Evolutionary conservation across 2,797 vertebrate genomes (phyloP).

Genomic region (Darevskia nairensis): DNA sequence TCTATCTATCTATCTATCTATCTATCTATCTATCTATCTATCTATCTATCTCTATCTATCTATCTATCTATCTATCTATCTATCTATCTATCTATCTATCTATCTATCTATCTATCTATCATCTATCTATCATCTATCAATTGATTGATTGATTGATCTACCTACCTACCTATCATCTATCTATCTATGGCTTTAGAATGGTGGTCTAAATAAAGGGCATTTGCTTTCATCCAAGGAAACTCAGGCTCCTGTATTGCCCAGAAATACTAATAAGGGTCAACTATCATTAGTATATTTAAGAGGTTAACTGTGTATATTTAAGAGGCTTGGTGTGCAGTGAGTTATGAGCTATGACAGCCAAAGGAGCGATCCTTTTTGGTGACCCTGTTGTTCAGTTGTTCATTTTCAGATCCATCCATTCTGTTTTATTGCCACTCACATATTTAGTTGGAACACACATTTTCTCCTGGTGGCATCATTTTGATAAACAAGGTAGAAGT

Average conservation of each 20-base stretch:
- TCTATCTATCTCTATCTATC: too few relatives aligned
- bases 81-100: too few relatives aligned
- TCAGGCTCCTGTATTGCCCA: slow-evolving; percentile 77
- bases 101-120: too few relatives aligned
- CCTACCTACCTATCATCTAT: too few relatives aligned
- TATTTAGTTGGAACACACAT: slow-evolving; percentile 6
- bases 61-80: too few relatives aligned
- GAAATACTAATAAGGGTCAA: slow-evolving; percentile 80
- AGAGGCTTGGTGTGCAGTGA: slow-evolving; percentile 64
- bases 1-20: too few relatives aligned
- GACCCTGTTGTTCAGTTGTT: slow-evolving; percentile 35
- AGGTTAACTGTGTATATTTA: slow-evolving; percentile 66
- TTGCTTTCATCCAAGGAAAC: slow-evolving; percentile 78
- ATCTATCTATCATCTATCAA: too few relatives aligned
- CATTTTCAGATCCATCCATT: slow-evolving; percentile 20
- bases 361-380: slow-evolving; percentile 39
- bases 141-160: too few relatives aligned
- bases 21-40: too few relatives aligned
- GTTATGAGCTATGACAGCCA: slow-evolving; percentile 59
- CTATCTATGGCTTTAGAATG: slow-evolving; percentile 48
- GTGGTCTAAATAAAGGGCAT: slow-evolving; percentile 79
- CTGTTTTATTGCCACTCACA: slow-evolving; percentile 34
- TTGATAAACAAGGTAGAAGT: slow-evolving; percentile 32
- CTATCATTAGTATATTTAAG: slow-evolving; percentile 76
- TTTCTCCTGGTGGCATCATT: not conserved